Evolutionary conservation across 1,140 invertebrate genomes (phyloP).

Genomic region (Pseudomyrmex dendroicus): DNA sequence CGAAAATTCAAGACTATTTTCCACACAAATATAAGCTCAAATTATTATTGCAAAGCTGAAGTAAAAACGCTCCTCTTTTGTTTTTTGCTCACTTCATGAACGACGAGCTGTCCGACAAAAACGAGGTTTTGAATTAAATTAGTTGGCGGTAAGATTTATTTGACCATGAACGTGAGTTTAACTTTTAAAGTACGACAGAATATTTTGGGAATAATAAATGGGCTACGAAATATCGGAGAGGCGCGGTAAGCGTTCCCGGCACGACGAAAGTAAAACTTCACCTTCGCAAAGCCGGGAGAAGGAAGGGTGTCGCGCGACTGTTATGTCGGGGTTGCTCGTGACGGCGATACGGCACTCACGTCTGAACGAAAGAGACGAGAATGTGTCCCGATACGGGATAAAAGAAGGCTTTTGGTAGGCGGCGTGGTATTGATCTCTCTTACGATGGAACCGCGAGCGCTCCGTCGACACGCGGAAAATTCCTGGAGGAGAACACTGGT

Average conservation of each 20-base stretch:
- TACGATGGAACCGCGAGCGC: slow-evolving; percentile 48
- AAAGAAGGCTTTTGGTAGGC: slow-evolving; percentile 60
- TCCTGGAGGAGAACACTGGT: slow-evolving; percentile 58
- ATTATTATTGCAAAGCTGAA: background rate
- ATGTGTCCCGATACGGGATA: slow-evolving; percentile 66
- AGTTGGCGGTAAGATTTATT: slow-evolving; percentile 38
- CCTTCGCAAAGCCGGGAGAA: background rate
- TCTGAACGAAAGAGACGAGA: slow-evolving; percentile 62
- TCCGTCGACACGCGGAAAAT: slow-evolving; percentile 19
- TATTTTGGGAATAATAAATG: slow-evolving; percentile 41
- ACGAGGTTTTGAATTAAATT: slow-evolving; percentile 45
- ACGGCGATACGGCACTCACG: slow-evolving; percentile 42
- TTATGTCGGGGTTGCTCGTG: slow-evolving; percentile 48
- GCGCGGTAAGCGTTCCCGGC: background rate
- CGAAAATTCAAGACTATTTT: background rate
- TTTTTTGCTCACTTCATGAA: background rate
- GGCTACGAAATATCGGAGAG: background rate
- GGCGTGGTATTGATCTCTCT: slow-evolving; percentile 66
- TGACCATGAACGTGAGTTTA: slow-evolving; percentile 40
- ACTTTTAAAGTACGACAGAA: slow-evolving; percentile 7
- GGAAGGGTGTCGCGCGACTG: background rate
- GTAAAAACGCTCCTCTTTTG: background rate
- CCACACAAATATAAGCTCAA: background rate
- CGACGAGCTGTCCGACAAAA: background rate
- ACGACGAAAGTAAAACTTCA: background rate